Base-by-base conservation (phyloP, 2,888 invertebrate species). In the Heliconius aoede region DNA sequence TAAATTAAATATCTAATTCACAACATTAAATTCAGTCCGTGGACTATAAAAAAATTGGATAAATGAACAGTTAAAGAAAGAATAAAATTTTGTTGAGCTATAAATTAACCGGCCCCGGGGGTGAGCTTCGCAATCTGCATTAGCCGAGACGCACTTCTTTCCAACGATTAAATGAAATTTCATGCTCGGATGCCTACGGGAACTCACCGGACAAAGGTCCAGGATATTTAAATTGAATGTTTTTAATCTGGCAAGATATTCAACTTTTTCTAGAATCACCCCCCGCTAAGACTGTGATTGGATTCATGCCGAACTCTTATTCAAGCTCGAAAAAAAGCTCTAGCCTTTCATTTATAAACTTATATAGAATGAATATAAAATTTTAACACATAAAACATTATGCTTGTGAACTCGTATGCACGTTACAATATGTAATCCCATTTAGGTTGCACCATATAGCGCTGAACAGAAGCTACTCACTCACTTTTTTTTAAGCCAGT, bases 161-260 rank as follows among this genome's bases (percentile, higher is more conserved):
- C 87, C 85, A 83, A 85, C 91, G 92, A 92, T 93, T 93, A 93
- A 93, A 93, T 93, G 91, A 93, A 92, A 92, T 93, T 92, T 93
- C 91, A 93, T 89, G 91, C 90, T 86, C 88, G 88, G 91, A 86
- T 91, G 90, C 92, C 89, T 89, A 85, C 89, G 86, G 89, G 87
- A 90, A 87, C 89, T 87, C 88, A 84, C 90, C 87, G 92, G 93
- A 92, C 92, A 91, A 92, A 92, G 91, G 90, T 89, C 88, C 86
- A 87, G 87, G 87, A 89, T 90, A 91, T 92, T 93, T 91, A 90
- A 92, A 92, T 91, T 90, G 90, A 91, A 92, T 82, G 82, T 81
- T 89, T 91, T 91, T 91, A 92, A 91, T 91, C 90, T 89, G 84
- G 73, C 61, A 78, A 78, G 81, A 78, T 79, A 81, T 81, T 78